phyloP scores from a whole-genome alignment of 2,797 vertebrate genomes.

The Serranus cabrilla region DNA sequence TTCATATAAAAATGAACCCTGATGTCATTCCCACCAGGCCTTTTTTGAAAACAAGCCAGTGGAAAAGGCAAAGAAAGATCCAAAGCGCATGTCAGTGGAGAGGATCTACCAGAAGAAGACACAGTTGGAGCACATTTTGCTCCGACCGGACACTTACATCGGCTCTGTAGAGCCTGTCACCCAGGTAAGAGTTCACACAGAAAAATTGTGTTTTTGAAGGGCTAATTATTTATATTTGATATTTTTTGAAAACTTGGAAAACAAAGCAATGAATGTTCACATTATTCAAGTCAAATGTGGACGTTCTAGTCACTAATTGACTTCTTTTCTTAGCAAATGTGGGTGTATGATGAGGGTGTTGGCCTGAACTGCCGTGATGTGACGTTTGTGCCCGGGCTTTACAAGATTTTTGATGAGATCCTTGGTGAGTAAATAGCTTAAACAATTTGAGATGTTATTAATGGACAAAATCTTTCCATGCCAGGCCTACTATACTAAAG shows the following conservation, averaged over 20 bases:
- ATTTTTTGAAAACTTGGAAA: background rate
- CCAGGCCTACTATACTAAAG: background rate
- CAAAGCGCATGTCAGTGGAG: slow-evolving; percentile 91
- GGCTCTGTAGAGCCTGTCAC: slow-evolving; percentile 96
- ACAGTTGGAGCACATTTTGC: slow-evolving; percentile 98
- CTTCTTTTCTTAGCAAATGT: slow-evolving; percentile 91
- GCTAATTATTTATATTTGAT: too few relatives aligned
- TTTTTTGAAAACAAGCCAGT: slow-evolving; percentile 87
- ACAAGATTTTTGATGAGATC: slow-evolving; percentile 99
- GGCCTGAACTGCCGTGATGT: slow-evolving; percentile 95
- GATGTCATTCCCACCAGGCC: slow-evolving; percentile 67
- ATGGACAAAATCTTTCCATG: background rate
- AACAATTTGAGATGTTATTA: background rate
- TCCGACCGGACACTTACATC: slow-evolving; percentile 97
- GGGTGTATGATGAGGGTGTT: slow-evolving; percentile 93
- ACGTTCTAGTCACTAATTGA: slow-evolving; percentile 15
- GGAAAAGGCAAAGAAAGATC: slow-evolving; percentile 88
- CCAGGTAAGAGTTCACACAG: slow-evolving; percentile 85
- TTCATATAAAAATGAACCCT: background rate
- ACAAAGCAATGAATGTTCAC: background rate
- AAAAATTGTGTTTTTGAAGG: background rate
- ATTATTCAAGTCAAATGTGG: background rate
- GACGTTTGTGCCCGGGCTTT: slow-evolving; percentile 96
- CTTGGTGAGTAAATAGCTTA: slow-evolving; percentile 88
- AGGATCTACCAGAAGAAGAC: slow-evolving; percentile 99